Percentiles rank a stretch among this genome's conserved stretches.
Evolutionary conservation across 2,113 vertebrate genomes (phyloP).

Genomic region (Alouatta palliata): DNA sequence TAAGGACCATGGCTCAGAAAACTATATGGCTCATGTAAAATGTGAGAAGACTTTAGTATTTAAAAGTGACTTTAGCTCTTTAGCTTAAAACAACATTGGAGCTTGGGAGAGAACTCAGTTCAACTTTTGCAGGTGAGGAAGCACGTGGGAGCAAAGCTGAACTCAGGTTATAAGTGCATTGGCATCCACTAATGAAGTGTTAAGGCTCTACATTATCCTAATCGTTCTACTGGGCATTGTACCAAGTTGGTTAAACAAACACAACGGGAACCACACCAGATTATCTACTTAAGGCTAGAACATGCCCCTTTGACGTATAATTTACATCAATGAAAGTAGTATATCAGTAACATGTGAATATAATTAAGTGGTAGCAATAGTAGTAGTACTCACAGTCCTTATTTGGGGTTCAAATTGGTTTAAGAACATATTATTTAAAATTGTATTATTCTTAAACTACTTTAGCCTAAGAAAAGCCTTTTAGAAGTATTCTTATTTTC

Average conservation of each 20-base stretch:
- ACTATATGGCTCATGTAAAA: not conserved
- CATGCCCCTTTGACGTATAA: constrained; percentile 9
- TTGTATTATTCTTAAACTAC: not conserved
- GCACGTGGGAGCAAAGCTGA: not conserved
- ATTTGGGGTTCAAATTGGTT: not conserved
- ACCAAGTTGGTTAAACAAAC: constrained; percentile 76
- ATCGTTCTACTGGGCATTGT: constrained; percentile 61
- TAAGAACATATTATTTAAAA: not conserved
- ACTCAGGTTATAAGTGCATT: not conserved
- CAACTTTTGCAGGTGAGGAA: not conserved
- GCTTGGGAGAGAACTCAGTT: not conserved
- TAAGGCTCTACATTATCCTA: not conserved
- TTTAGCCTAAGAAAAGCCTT: not conserved
- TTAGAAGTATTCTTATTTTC: not conserved
- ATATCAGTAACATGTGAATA: not conserved
- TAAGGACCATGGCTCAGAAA: not conserved
- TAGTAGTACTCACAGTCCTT: not conserved
- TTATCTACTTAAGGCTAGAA: constrained; percentile 34
- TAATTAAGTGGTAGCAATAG: not conserved
- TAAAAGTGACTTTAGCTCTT: constrained; percentile 41
- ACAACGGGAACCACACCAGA: constrained; percentile 9
- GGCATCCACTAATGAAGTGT: not conserved
- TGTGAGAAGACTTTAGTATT: not conserved
- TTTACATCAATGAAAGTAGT: constrained; percentile 45
- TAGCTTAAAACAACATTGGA: not conserved